These are phyloP conservation scores for Muschampia plurimacula DNA, from an alignment of 2,888 invertebrate species.

Conservation along the genomic window DNA sequence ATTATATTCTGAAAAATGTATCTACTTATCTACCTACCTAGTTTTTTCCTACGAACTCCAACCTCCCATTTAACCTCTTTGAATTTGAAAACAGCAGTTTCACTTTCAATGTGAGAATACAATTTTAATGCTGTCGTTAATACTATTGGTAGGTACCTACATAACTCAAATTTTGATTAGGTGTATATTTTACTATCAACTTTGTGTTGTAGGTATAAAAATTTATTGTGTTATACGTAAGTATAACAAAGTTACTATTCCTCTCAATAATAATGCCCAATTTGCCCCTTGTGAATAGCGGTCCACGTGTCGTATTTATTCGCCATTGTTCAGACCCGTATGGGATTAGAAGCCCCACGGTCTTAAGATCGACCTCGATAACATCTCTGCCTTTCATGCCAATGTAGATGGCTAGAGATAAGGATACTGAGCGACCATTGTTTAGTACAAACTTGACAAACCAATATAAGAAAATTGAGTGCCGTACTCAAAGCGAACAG, in stretches of 20 bases:
- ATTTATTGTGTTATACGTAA: too few species aligned
- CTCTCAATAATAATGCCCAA: conserved; percentile 61
- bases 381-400: conserved; percentile 62
- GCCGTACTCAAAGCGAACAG: conserved; percentile 36
- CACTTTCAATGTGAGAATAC: too few species aligned
- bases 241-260: background rate
- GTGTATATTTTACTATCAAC: background rate
- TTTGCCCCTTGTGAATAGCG: conserved; percentile 64
- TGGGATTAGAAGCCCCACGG: conserved; percentile 60
- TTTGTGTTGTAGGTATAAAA: background rate
- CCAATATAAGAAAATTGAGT: conserved; percentile 60
- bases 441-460: conserved; percentile 52
- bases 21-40: too few species aligned
- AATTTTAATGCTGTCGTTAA: too few species aligned
- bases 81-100: too few species aligned
- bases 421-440: conserved; percentile 60
- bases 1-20: too few species aligned
- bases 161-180: too few species aligned
- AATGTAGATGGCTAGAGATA: conserved; percentile 70
- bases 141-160: too few species aligned
- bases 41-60: too few species aligned
- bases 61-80: too few species aligned
- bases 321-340: conserved; percentile 66
- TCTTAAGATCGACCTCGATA: conserved; percentile 60
- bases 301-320: conserved; percentile 69